phyloP scores from a whole-genome alignment of 2,888 invertebrate species.

The Smittia sp. region DNA sequence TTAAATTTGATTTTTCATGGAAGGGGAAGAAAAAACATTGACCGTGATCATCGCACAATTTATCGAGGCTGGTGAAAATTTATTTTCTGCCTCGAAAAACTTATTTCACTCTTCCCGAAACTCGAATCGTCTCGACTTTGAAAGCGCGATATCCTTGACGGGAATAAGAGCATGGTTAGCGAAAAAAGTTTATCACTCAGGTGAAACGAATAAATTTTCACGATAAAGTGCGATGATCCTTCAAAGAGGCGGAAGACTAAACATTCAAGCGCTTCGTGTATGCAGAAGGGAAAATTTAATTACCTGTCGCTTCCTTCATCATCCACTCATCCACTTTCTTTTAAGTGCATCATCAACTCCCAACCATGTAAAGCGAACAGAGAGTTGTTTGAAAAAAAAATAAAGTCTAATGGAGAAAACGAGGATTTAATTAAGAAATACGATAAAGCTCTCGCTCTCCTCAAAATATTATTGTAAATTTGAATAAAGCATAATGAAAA shows the following conservation, averaged over 20 bases:
- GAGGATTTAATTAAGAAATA: not conserved
- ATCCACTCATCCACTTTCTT: too few relatives aligned
- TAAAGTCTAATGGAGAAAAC: not conserved
- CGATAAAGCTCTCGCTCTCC: too few relatives aligned
- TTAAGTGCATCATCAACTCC: conserved; percentile 4
- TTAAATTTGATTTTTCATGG: too few relatives aligned
- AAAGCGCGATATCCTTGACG: not conserved
- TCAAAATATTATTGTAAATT: too few relatives aligned
- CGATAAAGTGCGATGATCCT: conserved; percentile 24
- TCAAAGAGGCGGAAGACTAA: too few relatives aligned
- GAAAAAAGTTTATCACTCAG: conserved; percentile 10
- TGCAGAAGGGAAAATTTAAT: too few relatives aligned
- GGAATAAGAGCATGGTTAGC: not conserved
- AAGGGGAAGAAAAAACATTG: too few relatives aligned
- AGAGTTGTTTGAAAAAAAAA: too few relatives aligned
- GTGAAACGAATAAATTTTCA: conserved; percentile 30
- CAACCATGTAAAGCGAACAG: too few relatives aligned
- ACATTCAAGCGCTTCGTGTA: too few relatives aligned
- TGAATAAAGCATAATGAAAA: too few relatives aligned
- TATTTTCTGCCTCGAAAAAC: not conserved
- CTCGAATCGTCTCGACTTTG: not conserved
- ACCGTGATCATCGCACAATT: not conserved
- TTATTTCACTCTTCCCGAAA: not conserved
- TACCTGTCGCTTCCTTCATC: too few relatives aligned
- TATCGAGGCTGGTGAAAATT: conserved; percentile 40